A percentile compares a stretch with the other conserved stretches of the same genome.
These are phyloP conservation scores for Chrysotoxum bicinctum DNA, from an alignment of 2,888 invertebrate genomes.

Conservation along the genomic window DNA sequence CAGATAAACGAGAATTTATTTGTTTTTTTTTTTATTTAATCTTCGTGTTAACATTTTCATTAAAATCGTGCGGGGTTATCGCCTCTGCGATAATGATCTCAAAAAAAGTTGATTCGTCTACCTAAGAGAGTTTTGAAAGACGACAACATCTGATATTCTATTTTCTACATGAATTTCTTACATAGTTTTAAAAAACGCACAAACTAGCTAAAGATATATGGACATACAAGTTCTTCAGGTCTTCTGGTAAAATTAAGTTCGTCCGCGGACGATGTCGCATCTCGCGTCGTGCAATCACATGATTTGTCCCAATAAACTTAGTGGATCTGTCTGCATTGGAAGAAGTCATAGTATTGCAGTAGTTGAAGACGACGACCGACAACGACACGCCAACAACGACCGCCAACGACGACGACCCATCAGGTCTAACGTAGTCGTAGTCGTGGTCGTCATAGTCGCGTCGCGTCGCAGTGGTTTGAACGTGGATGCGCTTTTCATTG, in stretches of 20 bases:
- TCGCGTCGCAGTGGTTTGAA: neutral
- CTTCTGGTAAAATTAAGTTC: conserved; percentile 37
- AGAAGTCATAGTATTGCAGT: neutral
- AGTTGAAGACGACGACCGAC: conserved; percentile 9
- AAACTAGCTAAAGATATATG: neutral
- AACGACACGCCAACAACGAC: neutral
- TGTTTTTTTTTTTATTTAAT: conserved; percentile 20
- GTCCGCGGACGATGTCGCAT: neutral
- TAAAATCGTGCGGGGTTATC: conserved; percentile 56
- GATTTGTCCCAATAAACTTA: conserved; percentile 55
- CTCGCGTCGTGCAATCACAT: conserved; percentile 28
- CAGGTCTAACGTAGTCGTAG: neutral
- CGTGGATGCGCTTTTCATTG: conserved; percentile 56
- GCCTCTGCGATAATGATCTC: conserved; percentile 22
- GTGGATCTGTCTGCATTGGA: neutral
- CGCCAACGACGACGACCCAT: conserved; percentile 25
- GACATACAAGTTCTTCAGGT: neutral
- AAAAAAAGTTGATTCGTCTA: conserved; percentile 17
- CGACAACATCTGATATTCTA: neutral
- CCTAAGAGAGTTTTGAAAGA: neutral
- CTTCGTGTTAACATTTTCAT: conserved; percentile 62
- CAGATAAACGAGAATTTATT: conserved; percentile 39
- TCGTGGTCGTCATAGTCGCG: neutral
- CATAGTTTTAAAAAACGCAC: neutral
- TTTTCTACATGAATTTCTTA: neutral